Conservation (phyloP, 2,113 vertebrate species). For the Chaetura pelagica region DNA sequence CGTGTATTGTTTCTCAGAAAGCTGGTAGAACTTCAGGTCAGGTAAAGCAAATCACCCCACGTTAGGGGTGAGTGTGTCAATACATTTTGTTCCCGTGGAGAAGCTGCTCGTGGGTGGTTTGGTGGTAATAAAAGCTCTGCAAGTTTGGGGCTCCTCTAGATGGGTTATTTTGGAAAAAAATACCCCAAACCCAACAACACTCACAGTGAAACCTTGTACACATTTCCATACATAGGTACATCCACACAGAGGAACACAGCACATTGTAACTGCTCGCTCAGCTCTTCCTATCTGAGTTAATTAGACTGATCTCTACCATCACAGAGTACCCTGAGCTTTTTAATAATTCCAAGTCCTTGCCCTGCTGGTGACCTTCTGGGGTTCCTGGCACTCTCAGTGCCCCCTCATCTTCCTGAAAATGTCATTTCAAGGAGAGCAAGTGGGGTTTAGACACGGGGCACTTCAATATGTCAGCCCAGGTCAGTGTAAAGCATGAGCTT, state of each 20-base stretch:
- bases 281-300: neutral
- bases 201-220: neutral
- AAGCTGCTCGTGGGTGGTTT: neutral
- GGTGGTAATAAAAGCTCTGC: neutral
- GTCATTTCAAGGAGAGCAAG: neutral
- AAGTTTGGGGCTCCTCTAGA: neutral
- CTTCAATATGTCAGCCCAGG: fast-evolving
- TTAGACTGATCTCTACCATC: neutral
- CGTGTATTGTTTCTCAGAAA: neutral
- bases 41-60: neutral
- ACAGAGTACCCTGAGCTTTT: neutral
- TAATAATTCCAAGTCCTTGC: neutral
- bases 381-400: no score
- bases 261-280: neutral
- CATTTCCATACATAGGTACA: no score
- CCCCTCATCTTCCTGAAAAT: neutral
- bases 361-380: neutral
- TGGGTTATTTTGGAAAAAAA: neutral
- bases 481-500: neutral
- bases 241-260: neutral
- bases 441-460: neutral
- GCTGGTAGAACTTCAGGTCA: neutral
- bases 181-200: no score
- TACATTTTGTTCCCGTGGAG: neutral
- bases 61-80: no score